Conservation (phyloP, 2,888 invertebrate genomes). For the Apotomis capreana region DNA sequence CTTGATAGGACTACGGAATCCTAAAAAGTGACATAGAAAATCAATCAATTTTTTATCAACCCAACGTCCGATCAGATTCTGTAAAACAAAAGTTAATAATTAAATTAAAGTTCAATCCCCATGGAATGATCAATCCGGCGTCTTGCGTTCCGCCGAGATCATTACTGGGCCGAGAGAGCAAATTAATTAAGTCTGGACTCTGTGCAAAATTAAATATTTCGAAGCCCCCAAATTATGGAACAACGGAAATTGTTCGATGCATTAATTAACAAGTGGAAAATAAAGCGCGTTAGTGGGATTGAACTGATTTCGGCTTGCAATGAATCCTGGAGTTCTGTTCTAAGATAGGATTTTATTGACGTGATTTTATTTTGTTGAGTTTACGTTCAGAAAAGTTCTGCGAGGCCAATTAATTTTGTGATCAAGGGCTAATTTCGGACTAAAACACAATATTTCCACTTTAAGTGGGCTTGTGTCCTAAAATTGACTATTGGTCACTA, state of each 20-base stretch:
- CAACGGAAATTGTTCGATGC: slow-evolving; percentile 41
- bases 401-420: too few species aligned
- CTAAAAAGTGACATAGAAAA: not conserved
- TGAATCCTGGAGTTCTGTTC: slow-evolving; percentile 1
- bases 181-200: slow-evolving; percentile 65
- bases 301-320: slow-evolving; percentile 20
- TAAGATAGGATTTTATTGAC: slow-evolving; percentile 1
- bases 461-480: too few species aligned
- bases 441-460: too few species aligned
- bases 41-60: not conserved
- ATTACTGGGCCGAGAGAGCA: slow-evolving; percentile 63
- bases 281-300: slow-evolving; percentile 19
- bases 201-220: slow-evolving; percentile 50
- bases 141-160: slow-evolving; percentile 56
- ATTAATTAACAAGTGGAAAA: slow-evolving; percentile 34
- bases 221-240: slow-evolving; percentile 36
- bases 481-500: too few species aligned
- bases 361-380: too few species aligned
- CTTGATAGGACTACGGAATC: too few species aligned
- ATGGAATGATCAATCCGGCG: slow-evolving; percentile 61
- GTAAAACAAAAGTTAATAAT: slow-evolving; percentile 48
- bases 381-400: too few species aligned
- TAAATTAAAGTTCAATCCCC: slow-evolving; percentile 55
- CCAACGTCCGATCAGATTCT: slow-evolving; percentile 10
- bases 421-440: too few species aligned